Evolutionary conservation across 2,113 vertebrate genomes (phyloP).

Genomic region (Dipodomys merriami): DNA sequence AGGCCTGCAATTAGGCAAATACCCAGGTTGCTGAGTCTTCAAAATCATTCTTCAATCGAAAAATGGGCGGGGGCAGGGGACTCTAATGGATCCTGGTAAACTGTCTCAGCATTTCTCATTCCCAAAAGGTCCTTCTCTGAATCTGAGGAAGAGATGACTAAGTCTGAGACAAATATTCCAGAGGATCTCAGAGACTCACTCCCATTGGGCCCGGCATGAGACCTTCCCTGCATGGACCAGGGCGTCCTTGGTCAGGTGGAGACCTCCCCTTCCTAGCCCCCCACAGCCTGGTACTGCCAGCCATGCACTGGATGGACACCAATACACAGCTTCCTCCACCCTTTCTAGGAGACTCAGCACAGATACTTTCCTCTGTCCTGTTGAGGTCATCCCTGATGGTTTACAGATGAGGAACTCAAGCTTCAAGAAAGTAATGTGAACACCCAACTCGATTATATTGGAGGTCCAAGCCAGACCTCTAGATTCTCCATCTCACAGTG

Average conservation of each 20-base stretch:
- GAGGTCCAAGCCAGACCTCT: constrained; percentile 40
- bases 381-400: background rate
- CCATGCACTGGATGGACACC: background rate
- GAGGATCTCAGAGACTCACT: background rate
- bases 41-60: constrained; percentile 60
- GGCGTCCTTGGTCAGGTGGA: background rate
- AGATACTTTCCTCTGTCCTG: background rate
- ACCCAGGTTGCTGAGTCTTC: constrained; percentile 68
- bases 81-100: constrained; percentile 64
- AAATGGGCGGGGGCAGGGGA: background rate
- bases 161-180: constrained; percentile 3
- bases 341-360: background rate
- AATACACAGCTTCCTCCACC: background rate
- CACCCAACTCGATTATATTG: background rate
- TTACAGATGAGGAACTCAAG: constrained; percentile 39
- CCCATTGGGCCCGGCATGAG: background rate
- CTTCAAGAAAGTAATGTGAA: constrained; percentile 26
- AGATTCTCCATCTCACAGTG: background rate
- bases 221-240: background rate
- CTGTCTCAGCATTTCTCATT: constrained; percentile 67
- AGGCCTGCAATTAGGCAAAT: constrained; percentile 67
- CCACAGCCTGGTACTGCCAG: background rate
- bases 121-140: constrained; percentile 48
- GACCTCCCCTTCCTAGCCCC: too few relatives aligned
- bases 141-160: background rate